A percentile compares a stretch with the other conserved stretches of the same genome.
These are phyloP conservation scores for Rugalucina vietnamica DNA, from an alignment of 2,888 invertebrate species.

Conservation along the genomic window DNA sequence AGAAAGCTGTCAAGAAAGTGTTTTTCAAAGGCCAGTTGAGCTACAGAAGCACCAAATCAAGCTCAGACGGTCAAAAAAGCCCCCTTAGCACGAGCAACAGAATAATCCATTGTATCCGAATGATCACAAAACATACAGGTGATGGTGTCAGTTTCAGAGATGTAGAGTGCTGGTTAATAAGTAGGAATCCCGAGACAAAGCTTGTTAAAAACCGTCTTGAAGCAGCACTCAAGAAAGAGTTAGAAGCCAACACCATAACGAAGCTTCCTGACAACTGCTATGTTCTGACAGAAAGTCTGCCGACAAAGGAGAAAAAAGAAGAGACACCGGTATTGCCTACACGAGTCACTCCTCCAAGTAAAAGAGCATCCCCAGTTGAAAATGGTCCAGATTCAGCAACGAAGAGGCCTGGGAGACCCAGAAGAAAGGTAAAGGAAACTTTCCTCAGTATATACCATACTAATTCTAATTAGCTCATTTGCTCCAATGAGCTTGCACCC, in stretches of 20 bases:
- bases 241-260: constrained; percentile 88
- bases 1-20: constrained; percentile 91
- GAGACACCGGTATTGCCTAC: neutral
- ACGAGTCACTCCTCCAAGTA: neutral
- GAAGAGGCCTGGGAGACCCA: neutral
- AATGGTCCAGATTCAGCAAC: neutral
- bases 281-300: constrained; percentile 80
- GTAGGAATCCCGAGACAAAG: constrained; percentile 71
- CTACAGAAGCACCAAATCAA: constrained; percentile 91
- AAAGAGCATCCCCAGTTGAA: neutral
- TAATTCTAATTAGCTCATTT: too few relatives aligned
- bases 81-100: constrained; percentile 61
- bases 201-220: constrained; percentile 84
- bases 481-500: too few relatives aligned
- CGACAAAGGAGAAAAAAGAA: constrained; percentile 35
- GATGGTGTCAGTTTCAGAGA: constrained; percentile 72
- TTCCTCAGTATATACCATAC: too few relatives aligned
- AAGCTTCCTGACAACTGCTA: constrained; percentile 83
- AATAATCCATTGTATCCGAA: constrained; percentile 68
- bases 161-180: constrained; percentile 77
- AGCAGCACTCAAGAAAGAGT: constrained; percentile 89
- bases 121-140: constrained; percentile 58
- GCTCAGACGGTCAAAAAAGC: constrained; percentile 10
- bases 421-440: neutral
- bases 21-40: constrained; percentile 94